Evolutionary conservation across 2,797 vertebrate species (phyloP), one percentile per base, ranked within the genome.

Genomic region (Myotis myotis): DNA sequence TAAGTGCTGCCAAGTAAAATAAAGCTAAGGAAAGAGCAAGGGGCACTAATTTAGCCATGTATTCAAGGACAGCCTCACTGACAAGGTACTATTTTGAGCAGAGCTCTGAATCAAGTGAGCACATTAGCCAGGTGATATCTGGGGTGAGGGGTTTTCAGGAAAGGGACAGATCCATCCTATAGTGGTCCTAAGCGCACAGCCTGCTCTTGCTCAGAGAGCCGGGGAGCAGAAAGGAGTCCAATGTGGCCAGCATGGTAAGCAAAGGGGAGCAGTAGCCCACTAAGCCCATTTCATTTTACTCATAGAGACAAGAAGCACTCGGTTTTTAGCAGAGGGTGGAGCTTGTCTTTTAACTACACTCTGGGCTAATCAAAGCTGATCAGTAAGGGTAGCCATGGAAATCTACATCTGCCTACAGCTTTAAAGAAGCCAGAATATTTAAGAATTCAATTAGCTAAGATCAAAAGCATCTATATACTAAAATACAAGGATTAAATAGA

Each of bases 201-300:
- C 75, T 30, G 13, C 41, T 13, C 2, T 8, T 70, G 75, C 75
- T 23, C 75, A 1, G 17, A 15, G 2, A 84, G 71, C 6, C 0
- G 4, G 7, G 23, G 19, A 33, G 38, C 20, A 87, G 16, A n/a
- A 47, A 33, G 33, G 8, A 17, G 15, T 71, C 53, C 53, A 23
- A 5, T 12, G 33, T 11, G 53, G 60, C n/a, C 0, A 0, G 22
- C 1, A 0, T 2, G 0, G 47, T 17, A 74, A 79, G 72, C 38
- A 13, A 87, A 3, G 2, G 38, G 19, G 33, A 36, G 30, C 19
- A 9, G 30, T 1, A 38, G 2, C 38, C 23, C 8, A 1, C 19
- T 12, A 4, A 70, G 8, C 25, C 41, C 25, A 53, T 79, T 66
- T 9, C 53, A 41, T 71, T 81, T 38, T n/a, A 49, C 20, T 72